Evolutionary conservation across 2,113 vertebrate genomes (phyloP).

Genomic region (Scomber scombrus): DNA sequence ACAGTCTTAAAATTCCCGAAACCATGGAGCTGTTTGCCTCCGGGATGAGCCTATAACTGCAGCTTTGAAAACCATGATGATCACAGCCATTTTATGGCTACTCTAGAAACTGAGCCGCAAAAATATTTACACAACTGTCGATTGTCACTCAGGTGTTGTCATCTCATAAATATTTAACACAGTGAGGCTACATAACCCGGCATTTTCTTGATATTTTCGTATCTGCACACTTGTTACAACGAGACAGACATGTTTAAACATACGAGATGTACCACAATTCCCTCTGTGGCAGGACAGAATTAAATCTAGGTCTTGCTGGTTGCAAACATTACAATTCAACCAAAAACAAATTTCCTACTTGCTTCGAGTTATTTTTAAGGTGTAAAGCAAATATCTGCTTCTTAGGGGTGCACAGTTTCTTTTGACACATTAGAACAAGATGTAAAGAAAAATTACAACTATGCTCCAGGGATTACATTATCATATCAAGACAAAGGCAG

Average conservation of each 20-base stretch:
- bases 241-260: conserved; percentile 3
- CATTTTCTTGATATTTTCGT: too few species aligned
- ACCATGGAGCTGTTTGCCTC: conserved; percentile 43
- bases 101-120: conserved; percentile 13
- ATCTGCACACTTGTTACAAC: neutral
- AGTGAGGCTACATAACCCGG: neutral
- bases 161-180: conserved; percentile 3
- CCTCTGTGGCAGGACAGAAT: conserved; percentile 16
- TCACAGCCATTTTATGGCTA: conserved; percentile 19
- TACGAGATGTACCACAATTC: neutral
- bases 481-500: neutral
- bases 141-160: neutral
- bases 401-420: neutral
- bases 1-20: conserved; percentile 58
- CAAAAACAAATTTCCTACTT: neutral
- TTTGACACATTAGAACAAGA: conserved; percentile 1
- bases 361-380: neutral
- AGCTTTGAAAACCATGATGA: conserved; percentile 42
- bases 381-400: neutral
- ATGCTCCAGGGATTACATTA: neutral
- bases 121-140: neutral
- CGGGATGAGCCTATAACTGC: conserved; percentile 54
- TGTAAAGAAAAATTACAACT: neutral
- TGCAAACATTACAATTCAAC: neutral
- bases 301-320: neutral